Percentiles rank a stretch among this genome's conserved stretches.
These are phyloP conservation scores for Molanna angustata DNA, from an alignment of 2,888 invertebrate species.

Conservation along the genomic window DNA sequence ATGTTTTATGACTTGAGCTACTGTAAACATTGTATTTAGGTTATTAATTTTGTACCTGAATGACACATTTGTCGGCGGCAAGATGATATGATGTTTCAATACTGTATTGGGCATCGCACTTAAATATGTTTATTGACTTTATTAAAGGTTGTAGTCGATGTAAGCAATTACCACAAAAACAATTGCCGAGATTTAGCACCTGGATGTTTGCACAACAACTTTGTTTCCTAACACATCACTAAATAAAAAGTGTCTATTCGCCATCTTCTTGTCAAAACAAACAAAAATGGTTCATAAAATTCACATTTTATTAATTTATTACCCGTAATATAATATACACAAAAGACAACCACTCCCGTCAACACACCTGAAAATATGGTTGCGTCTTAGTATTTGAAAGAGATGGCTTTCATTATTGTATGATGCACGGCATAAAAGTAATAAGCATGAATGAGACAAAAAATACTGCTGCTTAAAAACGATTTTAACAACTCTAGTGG, in stretches of 20 bases:
- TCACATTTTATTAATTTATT: constrained; percentile 28
- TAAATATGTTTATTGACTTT: constrained; percentile 20
- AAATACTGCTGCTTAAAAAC: constrained; percentile 9
- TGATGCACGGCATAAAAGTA: constrained; percentile 20
- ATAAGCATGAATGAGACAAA: constrained; percentile 26
- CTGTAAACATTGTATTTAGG: constrained; percentile 26
- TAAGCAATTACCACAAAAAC: constrained; percentile 28
- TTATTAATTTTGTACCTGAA: constrained; percentile 25
- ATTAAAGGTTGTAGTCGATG: constrained; percentile 21
- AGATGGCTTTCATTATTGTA: constrained; percentile 26
- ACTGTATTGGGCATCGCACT: constrained; percentile 20
- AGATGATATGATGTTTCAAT: constrained; percentile 13
- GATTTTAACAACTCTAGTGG: constrained; percentile 22
- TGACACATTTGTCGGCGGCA: constrained; percentile 18
- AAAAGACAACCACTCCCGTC: constrained; percentile 30
- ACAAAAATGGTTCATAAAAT: constrained; percentile 15
- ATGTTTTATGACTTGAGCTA: constrained; percentile 28
- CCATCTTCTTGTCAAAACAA: constrained; percentile 14
- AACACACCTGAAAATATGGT: constrained; percentile 31
- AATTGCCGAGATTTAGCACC: constrained; percentile 25
- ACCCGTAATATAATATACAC: constrained; percentile 29
- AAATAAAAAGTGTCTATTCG: constrained; percentile 7
- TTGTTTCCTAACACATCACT: constrained; percentile 4
- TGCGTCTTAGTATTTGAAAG: constrained; percentile 27
- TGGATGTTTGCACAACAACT: constrained; percentile 7